Percentiles rank a stretch among this genome's conserved stretches.
Conservation (phyloP, 2,797 vertebrate genomes). For the Tiaroga cobitis region DNA sequence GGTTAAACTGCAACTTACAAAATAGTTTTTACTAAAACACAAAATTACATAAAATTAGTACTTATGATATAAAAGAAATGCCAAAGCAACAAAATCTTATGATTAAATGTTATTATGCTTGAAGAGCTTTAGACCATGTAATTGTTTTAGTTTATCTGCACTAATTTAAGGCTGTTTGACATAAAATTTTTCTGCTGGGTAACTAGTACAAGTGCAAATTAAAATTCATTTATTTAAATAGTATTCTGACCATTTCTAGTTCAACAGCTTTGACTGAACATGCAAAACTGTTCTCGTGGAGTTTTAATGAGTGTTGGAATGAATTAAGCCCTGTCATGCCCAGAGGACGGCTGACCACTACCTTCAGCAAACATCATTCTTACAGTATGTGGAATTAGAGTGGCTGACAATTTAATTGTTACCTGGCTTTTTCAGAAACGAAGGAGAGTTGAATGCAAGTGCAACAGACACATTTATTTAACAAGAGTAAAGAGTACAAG, state of each 20-base stretch:
- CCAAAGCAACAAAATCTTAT: not conserved
- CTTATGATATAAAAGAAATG: not conserved
- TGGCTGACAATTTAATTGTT: constrained; percentile 70
- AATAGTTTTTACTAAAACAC: not conserved
- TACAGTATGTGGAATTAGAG: constrained; percentile 66
- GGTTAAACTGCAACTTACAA: not conserved
- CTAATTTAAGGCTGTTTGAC: not conserved
- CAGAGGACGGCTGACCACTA: constrained; percentile 18
- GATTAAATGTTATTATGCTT: not conserved
- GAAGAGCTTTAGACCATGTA: not conserved
- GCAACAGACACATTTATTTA: not conserved
- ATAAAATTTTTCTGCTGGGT: not conserved
- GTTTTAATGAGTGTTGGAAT: not conserved
- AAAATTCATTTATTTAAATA: not conserved
- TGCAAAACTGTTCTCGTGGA: not conserved
- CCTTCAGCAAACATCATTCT: constrained; percentile 76
- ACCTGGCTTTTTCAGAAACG: not conserved
- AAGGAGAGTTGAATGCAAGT: not conserved
- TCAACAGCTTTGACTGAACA: not conserved
- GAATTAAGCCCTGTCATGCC: not conserved
- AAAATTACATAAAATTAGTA: not conserved
- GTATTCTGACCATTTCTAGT: not conserved
- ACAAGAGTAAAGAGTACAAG: too few relatives aligned
- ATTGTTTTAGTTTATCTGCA: not conserved
- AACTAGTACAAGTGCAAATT: not conserved